Evolutionary conservation across 2,888 invertebrate genomes (phyloP).

Genomic region (Tenodera sinensis): DNA sequence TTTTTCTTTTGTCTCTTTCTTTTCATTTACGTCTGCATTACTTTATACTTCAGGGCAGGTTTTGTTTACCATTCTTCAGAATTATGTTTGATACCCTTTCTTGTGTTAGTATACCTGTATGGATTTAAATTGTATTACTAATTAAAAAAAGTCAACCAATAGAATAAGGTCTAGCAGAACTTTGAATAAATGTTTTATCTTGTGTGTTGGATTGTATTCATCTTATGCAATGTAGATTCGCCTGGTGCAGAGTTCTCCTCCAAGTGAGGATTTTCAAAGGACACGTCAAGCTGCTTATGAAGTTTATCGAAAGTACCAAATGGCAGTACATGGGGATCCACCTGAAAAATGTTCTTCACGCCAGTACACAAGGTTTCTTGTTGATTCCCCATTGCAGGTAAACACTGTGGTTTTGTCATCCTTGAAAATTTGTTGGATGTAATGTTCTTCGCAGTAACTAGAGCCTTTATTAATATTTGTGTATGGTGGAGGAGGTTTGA

Average conservation of each 20-base stretch:
- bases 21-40: no score
- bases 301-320: constrained; percentile 87
- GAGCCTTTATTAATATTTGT: no score
- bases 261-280: constrained; percentile 52
- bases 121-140: no score
- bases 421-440: background rate
- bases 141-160: no score
- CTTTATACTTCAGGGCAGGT: no score
- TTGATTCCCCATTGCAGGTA: constrained; percentile 82
- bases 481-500: background rate
- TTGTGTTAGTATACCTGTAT: no score
- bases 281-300: constrained; percentile 55
- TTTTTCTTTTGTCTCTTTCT: no score
- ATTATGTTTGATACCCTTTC: no score
- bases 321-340: constrained; percentile 76
- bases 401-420: constrained; percentile 28
- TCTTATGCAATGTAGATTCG: constrained; percentile 56
- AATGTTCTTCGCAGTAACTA: background rate
- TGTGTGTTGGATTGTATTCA: constrained; percentile 30
- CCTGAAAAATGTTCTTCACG: constrained; percentile 67
- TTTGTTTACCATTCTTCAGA: no score
- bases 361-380: constrained; percentile 79
- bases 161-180: no score
- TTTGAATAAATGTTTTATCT: background rate
- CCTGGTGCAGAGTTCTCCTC: constrained; percentile 61